Percentiles rank a stretch among this genome's conserved stretches.
Evolutionary conservation across 2,797 vertebrate species (phyloP).

Genomic region (Chelidonichthys spinosus): DNA sequence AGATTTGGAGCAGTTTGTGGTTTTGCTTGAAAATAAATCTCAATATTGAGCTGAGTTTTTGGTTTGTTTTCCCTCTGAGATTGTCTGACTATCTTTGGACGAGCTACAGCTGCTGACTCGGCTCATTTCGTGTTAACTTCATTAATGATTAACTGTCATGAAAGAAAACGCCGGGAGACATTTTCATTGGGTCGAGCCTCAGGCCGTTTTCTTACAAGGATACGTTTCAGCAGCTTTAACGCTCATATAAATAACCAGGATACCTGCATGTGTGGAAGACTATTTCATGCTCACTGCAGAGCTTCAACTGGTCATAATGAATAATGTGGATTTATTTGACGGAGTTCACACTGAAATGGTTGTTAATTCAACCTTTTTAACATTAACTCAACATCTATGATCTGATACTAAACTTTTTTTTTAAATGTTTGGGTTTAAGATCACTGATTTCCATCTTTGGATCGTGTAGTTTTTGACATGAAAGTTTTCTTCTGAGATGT

Average conservation of each 20-base stretch:
- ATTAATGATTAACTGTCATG: not conserved
- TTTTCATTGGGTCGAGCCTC: slow-evolving; percentile 11
- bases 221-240: not conserved
- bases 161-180: not conserved
- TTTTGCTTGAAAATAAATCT: slow-evolving; percentile 2
- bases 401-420: not conserved
- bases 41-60: not conserved
- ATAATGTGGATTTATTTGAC: not conserved
- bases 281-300: not conserved
- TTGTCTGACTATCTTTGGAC: slow-evolving; percentile 42
- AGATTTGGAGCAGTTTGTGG: not conserved
- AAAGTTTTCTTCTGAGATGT: too few species aligned
- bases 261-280: not conserved
- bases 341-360: not conserved
- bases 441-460: not conserved
- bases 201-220: slow-evolving; percentile 21
- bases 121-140: slow-evolving; percentile 17
- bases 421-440: not conserved
- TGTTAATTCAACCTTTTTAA: not conserved
- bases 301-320: not conserved
- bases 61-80: slow-evolving; percentile 30
- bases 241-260: not conserved
- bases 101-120: not conserved
- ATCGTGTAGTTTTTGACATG: not conserved
- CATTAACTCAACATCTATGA: not conserved